Conservation (phyloP, 2,888 invertebrate species). For the Cataglyphis altisquamis region DNA sequence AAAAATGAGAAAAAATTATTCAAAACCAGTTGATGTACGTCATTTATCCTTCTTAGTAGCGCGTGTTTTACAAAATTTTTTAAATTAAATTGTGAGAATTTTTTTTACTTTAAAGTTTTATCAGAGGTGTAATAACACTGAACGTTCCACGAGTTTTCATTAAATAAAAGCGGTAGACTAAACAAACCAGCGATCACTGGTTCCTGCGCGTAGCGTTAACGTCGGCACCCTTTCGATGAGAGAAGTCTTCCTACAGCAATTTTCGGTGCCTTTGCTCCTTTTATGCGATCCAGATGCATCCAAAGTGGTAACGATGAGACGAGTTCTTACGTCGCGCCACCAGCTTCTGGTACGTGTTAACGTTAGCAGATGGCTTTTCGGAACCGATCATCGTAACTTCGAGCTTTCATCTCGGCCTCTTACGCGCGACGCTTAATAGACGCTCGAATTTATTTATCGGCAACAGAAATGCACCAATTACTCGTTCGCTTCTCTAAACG, state of each 20-base stretch:
- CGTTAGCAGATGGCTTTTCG: constrained; percentile 72
- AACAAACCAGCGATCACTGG: constrained; percentile 61
- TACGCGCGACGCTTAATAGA: constrained; percentile 71
- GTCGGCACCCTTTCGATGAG: constrained; percentile 68
- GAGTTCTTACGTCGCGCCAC: constrained; percentile 58
- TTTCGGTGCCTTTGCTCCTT: constrained; percentile 65
- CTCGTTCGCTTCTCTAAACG: constrained; percentile 56
- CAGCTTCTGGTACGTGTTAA: constrained; percentile 74
- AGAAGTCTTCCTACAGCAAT: constrained; percentile 64
- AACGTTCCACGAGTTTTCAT: constrained; percentile 21
- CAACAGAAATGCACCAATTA: constrained; percentile 76
- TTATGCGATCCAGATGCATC: constrained; percentile 81
- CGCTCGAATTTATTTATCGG: constrained; percentile 78
- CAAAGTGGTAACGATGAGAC: constrained; percentile 56
- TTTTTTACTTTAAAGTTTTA: background rate
- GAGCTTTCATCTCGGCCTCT: constrained; percentile 60
- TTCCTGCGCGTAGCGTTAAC: constrained; percentile 66
- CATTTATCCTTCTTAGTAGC: background rate
- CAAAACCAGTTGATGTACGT: background rate
- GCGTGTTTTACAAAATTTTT: background rate
- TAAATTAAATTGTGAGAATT: background rate
- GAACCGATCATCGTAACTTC: constrained; percentile 73
- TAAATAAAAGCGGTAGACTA: constrained; percentile 65
- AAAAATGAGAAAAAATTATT: constrained; percentile 7
- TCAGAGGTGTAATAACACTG: background rate